Base-by-base conservation (phyloP, 2,113 vertebrate genomes). In the Globicephala melas region DNA sequence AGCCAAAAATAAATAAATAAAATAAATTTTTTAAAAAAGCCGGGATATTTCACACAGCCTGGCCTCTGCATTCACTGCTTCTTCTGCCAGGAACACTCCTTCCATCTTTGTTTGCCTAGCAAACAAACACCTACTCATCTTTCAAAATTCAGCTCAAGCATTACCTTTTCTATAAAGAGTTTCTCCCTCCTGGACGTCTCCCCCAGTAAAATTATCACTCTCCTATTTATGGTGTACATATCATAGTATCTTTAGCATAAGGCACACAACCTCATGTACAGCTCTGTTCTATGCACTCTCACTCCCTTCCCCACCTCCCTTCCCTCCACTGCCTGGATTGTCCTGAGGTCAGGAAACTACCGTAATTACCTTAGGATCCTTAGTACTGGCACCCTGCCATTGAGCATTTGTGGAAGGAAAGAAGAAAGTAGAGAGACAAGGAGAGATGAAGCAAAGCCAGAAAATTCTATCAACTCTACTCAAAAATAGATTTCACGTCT, bases 61-160 rank as follows among this genome's bases (percentile, higher is more conserved):
- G 70, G 88, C 28, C 58, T 95, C 68, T 89, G n/a, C 86, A 89
- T 53, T 58, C 1, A 47, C 18, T 17, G 9, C 23, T 80, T 7
- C 36, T 76, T 94, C 38, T 94, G 91, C 70, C 96, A 86, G n/a
- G 17, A 84, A 31, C 68, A 14, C 50, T 63, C 73, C 86, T 91
- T 83, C 18, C 55, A 58, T 93, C 81, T 63, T 36, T 77, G 82
- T 63, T 70, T 82, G 73, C 62, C 77, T 88, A 82, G 31, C 77
- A 83, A 74, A 94, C 68, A 97, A 86, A 96, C 88, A 96, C 91
- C 96, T 97, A 92, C 93, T 96, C 31, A 21, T 93, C 84, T 97
- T 92, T 88, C 70, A 95, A 79, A 94, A 76, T 83, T 73, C 55
- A 70, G 60, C 81, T 74, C 47, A 84, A 94, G 62, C 31, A 21